Evolutionary conservation across 2,888 invertebrate genomes (phyloP).

Genomic region (Parnassius orleans): DNA sequence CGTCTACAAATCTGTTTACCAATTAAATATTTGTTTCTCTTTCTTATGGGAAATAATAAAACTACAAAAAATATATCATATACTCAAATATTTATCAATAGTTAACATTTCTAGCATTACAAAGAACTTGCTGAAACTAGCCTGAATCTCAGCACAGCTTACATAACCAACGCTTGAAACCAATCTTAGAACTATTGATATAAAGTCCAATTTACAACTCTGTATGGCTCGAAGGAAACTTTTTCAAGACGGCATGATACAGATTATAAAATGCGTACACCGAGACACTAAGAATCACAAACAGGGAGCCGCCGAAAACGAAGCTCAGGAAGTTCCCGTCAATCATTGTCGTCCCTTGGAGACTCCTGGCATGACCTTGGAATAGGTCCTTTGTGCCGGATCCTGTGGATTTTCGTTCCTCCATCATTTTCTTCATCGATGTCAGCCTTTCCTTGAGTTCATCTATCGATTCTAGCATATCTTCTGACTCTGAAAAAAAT

Average conservation of each 20-base stretch:
- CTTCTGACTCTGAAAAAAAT: slow-evolving; percentile 57
- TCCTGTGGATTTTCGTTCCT: slow-evolving; percentile 82
- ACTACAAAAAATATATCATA: slow-evolving; percentile 14
- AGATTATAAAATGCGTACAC: slow-evolving; percentile 93
- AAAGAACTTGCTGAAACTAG: neutral
- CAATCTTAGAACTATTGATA: slow-evolving; percentile 30
- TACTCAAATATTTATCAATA: slow-evolving; percentile 31
- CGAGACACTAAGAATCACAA: slow-evolving; percentile 90
- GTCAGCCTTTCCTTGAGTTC: slow-evolving; percentile 88
- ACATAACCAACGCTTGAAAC: slow-evolving; percentile 27
- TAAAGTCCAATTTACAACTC: slow-evolving; percentile 83
- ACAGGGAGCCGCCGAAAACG: slow-evolving; percentile 89
- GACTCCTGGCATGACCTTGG: slow-evolving; percentile 71
- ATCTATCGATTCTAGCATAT: slow-evolving; percentile 87
- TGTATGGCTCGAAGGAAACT: slow-evolving; percentile 89
- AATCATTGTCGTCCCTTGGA: slow-evolving; percentile 84
- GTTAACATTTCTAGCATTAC: slow-evolving; percentile 14
- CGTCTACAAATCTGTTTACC: no score
- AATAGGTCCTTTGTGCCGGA: slow-evolving; percentile 72
- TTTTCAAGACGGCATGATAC: slow-evolving; percentile 89
- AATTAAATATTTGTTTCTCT: no score
- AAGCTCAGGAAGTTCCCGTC: slow-evolving; percentile 91
- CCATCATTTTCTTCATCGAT: slow-evolving; percentile 91
- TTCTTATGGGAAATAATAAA: slow-evolving; percentile 10
- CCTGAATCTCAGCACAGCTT: slow-evolving; percentile 1